phyloP scores from a whole-genome alignment of 2,113 vertebrate genomes.

The Struthio camelus region DNA sequence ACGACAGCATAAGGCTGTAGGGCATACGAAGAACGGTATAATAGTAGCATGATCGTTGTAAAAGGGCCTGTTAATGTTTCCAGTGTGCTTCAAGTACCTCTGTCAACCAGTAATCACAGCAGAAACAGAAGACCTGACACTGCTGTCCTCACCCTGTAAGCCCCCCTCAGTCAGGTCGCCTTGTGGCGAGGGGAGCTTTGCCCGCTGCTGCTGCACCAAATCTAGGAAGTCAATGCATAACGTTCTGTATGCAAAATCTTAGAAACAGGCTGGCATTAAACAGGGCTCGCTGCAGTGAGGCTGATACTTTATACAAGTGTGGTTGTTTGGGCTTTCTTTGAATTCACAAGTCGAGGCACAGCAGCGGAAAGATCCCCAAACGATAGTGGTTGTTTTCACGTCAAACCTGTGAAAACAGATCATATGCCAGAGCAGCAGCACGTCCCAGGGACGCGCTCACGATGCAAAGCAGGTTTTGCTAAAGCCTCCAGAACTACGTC shows the following conservation, averaged over 20 bases:
- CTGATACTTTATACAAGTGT: not conserved
- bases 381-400: not conserved
- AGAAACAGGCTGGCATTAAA: not conserved
- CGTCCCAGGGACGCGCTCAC: not conserved
- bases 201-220: rapidly evolving
- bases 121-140: not conserved
- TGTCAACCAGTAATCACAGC: too few relatives aligned
- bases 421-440: rapidly evolving
- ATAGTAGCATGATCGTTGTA: not conserved
- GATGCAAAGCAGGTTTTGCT: rapidly evolving
- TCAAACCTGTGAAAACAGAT: not conserved
- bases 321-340: not conserved
- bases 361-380: not conserved
- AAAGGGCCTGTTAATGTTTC: not conserved
- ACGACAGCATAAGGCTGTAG: not conserved
- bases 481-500: rapidly evolving
- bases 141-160: rapidly evolving
- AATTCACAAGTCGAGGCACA: not conserved
- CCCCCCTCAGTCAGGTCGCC: not conserved
- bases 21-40: not conserved
- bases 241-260: not conserved
- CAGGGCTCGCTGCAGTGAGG: rapidly evolving
- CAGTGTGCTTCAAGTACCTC: not conserved
- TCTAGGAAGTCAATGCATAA: not conserved
- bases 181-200: not conserved